Conservation (phyloP, 1,140 invertebrate genomes). For the Zaprionus davidi region DNA sequence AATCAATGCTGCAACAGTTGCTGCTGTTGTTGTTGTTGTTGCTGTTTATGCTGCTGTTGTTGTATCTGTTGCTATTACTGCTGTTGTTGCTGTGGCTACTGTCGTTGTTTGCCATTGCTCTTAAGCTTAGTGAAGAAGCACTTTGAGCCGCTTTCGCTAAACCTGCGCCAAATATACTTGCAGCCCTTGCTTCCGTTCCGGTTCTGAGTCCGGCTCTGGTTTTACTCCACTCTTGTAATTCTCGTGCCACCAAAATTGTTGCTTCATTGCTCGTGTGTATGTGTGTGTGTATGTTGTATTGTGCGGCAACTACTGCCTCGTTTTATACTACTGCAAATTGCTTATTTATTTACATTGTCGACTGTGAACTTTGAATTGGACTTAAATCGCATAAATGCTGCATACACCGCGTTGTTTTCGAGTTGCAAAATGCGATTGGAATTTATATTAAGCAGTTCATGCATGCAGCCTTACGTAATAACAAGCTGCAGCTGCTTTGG, state of each 20-base stretch:
- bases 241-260: constrained; percentile 54
- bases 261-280: constrained; percentile 63
- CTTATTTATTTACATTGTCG: constrained; percentile 67
- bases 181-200: constrained; percentile 4
- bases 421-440: constrained; percentile 31
- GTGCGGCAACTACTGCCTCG: constrained; percentile 7
- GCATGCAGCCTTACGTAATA: constrained; percentile 53
- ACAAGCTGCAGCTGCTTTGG: constrained; percentile 36
- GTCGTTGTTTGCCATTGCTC: constrained; percentile 60
- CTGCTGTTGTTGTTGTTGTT: constrained; percentile 1
- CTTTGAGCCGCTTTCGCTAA: constrained; percentile 68
- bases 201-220: background rate
- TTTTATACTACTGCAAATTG: constrained; percentile 58
- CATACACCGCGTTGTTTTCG: constrained; percentile 14
- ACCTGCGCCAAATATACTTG: constrained; percentile 60
- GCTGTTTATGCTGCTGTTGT: constrained; percentile 24
- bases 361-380: constrained; percentile 34
- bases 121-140: constrained; percentile 79
- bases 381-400: constrained; percentile 53
- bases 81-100: constrained; percentile 13
- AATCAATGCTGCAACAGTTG: constrained; percentile 55
- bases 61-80: constrained; percentile 14
- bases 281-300: constrained; percentile 14
- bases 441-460: constrained; percentile 47
- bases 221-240: constrained; percentile 6